Percentiles rank a stretch among this genome's conserved stretches.
Evolutionary conservation across 2,113 vertebrate genomes (phyloP).

Genomic region (Anser brachyrhynchus): DNA sequence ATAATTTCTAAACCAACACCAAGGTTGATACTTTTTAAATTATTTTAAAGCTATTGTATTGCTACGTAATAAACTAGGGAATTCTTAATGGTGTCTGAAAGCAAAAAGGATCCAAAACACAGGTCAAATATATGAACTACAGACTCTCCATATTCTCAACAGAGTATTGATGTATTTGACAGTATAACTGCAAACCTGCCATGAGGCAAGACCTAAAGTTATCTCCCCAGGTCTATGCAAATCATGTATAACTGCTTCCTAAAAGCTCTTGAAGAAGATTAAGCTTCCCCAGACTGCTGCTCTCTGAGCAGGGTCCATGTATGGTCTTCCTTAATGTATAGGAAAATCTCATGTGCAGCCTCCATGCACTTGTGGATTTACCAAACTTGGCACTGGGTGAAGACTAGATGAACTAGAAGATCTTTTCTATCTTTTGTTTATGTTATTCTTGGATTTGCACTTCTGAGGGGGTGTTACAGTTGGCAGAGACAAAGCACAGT

Average conservation of each 20-base stretch:
- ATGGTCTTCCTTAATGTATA: not conserved
- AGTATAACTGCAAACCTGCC: not conserved
- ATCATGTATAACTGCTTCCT: not conserved
- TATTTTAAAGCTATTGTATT: not conserved
- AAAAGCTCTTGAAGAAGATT: not conserved
- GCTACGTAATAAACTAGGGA: not conserved
- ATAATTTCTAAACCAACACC: not conserved
- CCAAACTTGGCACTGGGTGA: not conserved
- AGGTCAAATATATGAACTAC: not conserved
- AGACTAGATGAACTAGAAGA: not conserved
- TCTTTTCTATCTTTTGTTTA: not conserved
- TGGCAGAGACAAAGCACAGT: not conserved
- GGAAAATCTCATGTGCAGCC: not conserved
- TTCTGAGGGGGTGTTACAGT: not conserved
- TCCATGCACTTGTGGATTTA: not conserved
- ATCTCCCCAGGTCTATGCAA: rapidly evolving
- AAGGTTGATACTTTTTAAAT: not conserved
- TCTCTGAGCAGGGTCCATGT: not conserved
- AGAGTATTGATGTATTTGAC: not conserved
- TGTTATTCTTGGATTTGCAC: not conserved
- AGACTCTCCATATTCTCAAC: not conserved
- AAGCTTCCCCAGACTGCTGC: not conserved
- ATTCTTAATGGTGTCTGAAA: not conserved
- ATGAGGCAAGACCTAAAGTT: not conserved
- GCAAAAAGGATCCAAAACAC: not conserved